These are phyloP conservation scores for Labrus mixtus DNA, from an alignment of 2,113 vertebrate species.

Conservation along the genomic window DNA sequence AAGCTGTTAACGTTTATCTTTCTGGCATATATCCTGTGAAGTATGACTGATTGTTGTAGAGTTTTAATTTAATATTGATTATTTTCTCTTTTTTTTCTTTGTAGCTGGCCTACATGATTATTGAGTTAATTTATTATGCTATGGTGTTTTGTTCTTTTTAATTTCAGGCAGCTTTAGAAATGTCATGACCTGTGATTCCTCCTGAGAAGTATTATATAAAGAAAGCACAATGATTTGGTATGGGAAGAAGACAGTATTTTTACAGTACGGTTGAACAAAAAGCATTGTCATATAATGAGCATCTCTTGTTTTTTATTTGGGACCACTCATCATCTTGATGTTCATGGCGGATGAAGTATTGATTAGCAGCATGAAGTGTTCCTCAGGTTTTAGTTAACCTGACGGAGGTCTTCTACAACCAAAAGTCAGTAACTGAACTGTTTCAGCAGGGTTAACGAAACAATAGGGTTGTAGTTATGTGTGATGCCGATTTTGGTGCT, in stretches of 20 bases:
- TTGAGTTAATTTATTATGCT: slow-evolving; percentile 93
- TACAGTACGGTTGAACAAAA: slow-evolving; percentile 51
- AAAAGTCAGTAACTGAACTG: slow-evolving; percentile 41
- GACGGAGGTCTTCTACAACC: slow-evolving; percentile 35
- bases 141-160: slow-evolving; percentile 86
- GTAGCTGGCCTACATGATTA: slow-evolving; percentile 98
- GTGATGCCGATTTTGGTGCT: slow-evolving; percentile 31
- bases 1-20: slow-evolving; percentile 87
- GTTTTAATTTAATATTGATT: slow-evolving; percentile 76
- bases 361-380: slow-evolving; percentile 33
- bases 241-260: slow-evolving; percentile 66
- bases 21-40: slow-evolving; percentile 91
- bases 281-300: slow-evolving; percentile 46
- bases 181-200: slow-evolving; percentile 66
- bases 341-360: slow-evolving; percentile 25
- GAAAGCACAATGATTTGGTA: slow-evolving; percentile 73
- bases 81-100: slow-evolving; percentile 83
- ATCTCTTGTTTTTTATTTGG: slow-evolving; percentile 25
- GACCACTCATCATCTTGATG: slow-evolving; percentile 49
- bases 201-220: slow-evolving; percentile 72
- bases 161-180: slow-evolving; percentile 84
- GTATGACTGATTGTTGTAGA: slow-evolving; percentile 89
- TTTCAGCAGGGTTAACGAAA: slow-evolving; percentile 60
- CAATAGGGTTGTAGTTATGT: slow-evolving; percentile 8
- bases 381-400: slow-evolving; percentile 13